Evolutionary conservation across 2,888 invertebrate genomes (phyloP), one percentile per base, ranked within the genome.

Genomic region (Thysanoteuthis rhombus): DNA sequence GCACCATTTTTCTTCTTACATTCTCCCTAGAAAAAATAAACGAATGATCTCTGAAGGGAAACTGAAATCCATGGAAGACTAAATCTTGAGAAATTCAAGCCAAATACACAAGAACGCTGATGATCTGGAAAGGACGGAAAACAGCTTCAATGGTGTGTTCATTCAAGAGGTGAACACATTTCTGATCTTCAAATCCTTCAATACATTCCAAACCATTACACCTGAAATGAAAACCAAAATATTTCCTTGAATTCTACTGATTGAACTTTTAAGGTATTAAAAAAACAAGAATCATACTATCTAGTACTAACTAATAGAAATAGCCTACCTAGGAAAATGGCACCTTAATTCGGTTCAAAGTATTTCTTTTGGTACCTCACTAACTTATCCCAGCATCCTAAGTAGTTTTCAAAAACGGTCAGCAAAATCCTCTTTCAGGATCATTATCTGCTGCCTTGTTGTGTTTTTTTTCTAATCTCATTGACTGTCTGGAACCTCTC

Each of bases 161-260:
- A 5, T 94, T 92, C 22, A 47, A 75, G 8, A 94, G 92, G 22
- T 93, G 42, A 5, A 90, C 92, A 45, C 93, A 92, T 45, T 93
- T 89, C 6, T 93, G 42, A 6, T 93, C 93, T 47, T 93, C 93
- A 36, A 93, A 93, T 42, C 90, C 93, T 40, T 94, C 93, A 6
- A 36, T 75, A n/a, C 94, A 94, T 93, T 96, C 95, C 91, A 96
- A 93, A 19, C 95, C 95, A 94, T 94, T 95, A 93, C 95, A 95
- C 19, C 95, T 96, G 95, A 90, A 95, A 95, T 75, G 39, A 25
- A 92, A 42, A 52, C 52, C 22, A 52, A 22, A 52, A 93, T 42
- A 91, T 36, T 40, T 39, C 52, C 25, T 40, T 40, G 8, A 40
- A 90, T 16, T 36, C 39, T n/a, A 93, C 93, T 42, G 32, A 75